Evolutionary conservation across 2,797 vertebrate species (phyloP), one percentile per base, ranked within the genome.

Genomic region (Dendrocincla fuliginosa): DNA sequence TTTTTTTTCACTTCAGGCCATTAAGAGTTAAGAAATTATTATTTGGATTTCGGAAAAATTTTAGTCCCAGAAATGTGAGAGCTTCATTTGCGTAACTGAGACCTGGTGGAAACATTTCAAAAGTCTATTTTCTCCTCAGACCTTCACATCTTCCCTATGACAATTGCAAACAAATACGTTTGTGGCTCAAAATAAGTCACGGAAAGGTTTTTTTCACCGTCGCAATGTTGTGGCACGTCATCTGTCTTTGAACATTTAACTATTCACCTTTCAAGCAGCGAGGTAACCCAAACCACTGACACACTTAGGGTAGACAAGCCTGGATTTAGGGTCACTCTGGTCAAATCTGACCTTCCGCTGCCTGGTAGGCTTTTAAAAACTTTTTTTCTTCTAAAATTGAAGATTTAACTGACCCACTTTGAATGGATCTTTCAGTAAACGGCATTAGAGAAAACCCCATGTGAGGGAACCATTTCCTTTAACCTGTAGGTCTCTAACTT

Each of bases 351-450:
- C 61, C 65, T 96, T 91, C 84, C 16, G 3, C 47, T 86, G 37
- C 87, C 80, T 85, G 25, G 25, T 1, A 28, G 11, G 20, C 11
- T 95, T 91, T 70, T 19, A 1, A 89, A 70, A 77, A 50, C 0
- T 71, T 37, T 46, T 60, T 77, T 85, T 16, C n/a, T 85, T 95
- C 70, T 93, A 86, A 87, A 97, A 96, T 81, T 95, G 95, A 89
- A 96, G 97, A 97, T 91, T 91, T 87, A 69, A 74, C 47, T 98
- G 98, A 98, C 98, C 98, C 97, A 98, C 87, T 98, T 98, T 97
- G 93, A 95, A 94, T 95, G 94, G 96, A 65, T 97, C 76, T 98
- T 98, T 97, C 98, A 95, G 98, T 98, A 98, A 98, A 84, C 12
- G 10, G 64, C 76, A 71, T 53, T 84, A 90, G 76, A 97, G 92